Conservation (phyloP, 2,113 vertebrate genomes). For the Cyprinodon brontotheroides region DNA sequence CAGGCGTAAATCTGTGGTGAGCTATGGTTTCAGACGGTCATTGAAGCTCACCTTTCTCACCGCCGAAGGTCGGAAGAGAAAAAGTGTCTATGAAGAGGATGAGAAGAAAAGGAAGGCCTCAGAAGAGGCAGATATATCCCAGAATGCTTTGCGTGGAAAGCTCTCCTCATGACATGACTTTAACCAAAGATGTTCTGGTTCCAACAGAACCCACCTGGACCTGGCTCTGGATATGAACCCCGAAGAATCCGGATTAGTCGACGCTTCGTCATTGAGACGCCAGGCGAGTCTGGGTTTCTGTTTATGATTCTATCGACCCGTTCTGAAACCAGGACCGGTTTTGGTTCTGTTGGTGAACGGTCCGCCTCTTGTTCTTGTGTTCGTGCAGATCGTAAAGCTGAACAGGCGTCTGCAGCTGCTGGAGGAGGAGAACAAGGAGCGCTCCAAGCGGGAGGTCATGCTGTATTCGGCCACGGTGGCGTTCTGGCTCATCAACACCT, state of each 20-base stretch:
- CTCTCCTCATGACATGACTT: neutral
- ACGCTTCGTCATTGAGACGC: slow-evolving; percentile 89
- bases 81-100: too few relatives aligned
- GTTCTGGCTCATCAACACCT: slow-evolving; percentile 95
- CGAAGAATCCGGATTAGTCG: slow-evolving; percentile 88
- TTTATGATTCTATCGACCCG: neutral
- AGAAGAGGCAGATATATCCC: too few relatives aligned
- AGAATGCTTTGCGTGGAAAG: too few relatives aligned
- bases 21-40: too few relatives aligned
- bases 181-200: slow-evolving; percentile 6
- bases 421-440: slow-evolving; percentile 95
- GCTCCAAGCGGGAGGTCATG: slow-evolving; percentile 90
- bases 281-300: slow-evolving; percentile 73
- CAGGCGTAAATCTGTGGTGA: too few relatives aligned
- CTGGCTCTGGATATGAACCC: slow-evolving; percentile 82
- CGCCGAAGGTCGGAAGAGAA: too few relatives aligned
- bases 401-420: slow-evolving; percentile 93
- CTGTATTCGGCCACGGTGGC: slow-evolving; percentile 95
- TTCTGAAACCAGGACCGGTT: neutral
- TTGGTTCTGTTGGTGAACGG: neutral
- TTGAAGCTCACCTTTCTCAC: too few relatives aligned
- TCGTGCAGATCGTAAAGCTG: slow-evolving; percentile 91
- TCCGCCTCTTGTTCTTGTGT: neutral
- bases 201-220: slow-evolving; percentile 82
- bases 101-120: too few relatives aligned